These are phyloP conservation scores for Columba livia DNA, from an alignment of 2,113 vertebrate genomes.

Conservation along the genomic window DNA sequence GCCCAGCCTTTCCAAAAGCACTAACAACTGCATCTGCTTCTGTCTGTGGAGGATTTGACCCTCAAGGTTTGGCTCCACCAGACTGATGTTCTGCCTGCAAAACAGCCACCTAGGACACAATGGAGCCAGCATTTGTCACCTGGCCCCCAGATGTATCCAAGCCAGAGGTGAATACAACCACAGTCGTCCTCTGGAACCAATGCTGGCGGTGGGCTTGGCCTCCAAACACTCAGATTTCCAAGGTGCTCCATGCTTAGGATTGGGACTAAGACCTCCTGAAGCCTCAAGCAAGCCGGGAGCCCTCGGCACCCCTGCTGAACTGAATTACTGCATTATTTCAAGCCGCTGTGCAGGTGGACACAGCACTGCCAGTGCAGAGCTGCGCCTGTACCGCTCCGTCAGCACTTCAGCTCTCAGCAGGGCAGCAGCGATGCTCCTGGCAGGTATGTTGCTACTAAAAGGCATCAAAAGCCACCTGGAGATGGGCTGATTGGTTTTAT, in stretches of 20 bases:
- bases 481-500: not conserved
- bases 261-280: not conserved
- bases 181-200: not conserved
- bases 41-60: not conserved
- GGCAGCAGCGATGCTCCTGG: not conserved
- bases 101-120: not conserved
- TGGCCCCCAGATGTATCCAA: not conserved
- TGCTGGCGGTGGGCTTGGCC: not conserved
- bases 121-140: not conserved
- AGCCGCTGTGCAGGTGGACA: fast-evolving
- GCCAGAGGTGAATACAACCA: not conserved
- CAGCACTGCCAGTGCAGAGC: not conserved
- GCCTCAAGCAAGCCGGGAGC: not conserved
- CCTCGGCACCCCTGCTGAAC: not conserved
- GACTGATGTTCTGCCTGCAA: not conserved
- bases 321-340: not conserved
- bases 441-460: not conserved
- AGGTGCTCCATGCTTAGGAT: not conserved
- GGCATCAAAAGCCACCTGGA: not conserved
- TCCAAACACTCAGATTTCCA: not conserved
- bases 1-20: not conserved
- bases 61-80: constrained; percentile 12
- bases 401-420: not conserved
- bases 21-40: constrained; percentile 40
- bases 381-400: not conserved